phyloP scores from a whole-genome alignment of 2,888 invertebrate species.

The Oscheius sp. region DNA sequence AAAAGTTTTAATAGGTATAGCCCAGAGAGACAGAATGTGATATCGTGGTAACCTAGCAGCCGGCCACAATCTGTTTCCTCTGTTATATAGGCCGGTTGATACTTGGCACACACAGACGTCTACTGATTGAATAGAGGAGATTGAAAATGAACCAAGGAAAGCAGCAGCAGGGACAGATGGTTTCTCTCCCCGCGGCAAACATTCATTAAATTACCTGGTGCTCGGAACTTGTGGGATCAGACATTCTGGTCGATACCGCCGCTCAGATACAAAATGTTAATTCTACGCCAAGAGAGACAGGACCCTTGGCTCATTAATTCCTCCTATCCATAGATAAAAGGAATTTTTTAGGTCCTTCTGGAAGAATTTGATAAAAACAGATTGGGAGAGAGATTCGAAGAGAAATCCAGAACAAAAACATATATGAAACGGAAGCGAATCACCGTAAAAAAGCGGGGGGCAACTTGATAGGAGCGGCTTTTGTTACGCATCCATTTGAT shows the following conservation, averaged over 20 bases:
- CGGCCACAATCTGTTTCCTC: slow-evolving; percentile 1
- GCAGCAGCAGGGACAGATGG: neutral
- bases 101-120: no score
- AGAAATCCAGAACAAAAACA: neutral
- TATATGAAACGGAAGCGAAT: slow-evolving; percentile 22
- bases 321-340: no score
- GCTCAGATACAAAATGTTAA: no score
- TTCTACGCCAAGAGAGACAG: no score
- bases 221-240: slow-evolving; percentile 2
- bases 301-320: no score
- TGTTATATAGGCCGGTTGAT: no score
- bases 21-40: no score
- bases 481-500: slow-evolving; percentile 21
- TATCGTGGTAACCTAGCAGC: slow-evolving; percentile 24
- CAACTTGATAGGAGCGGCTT: slow-evolving; percentile 25
- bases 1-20: no score
- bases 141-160: neutral
- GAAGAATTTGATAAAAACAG: no score
- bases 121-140: neutral
- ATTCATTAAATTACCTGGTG: neutral
- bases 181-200: no score
- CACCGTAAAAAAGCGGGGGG: slow-evolving; percentile 1
- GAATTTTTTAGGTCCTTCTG: no score
- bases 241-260: neutral
- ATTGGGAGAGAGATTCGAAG: neutral